Evolutionary conservation across 1,140 invertebrate species (phyloP).

Genomic region (Drosophila nebulosa): DNA sequence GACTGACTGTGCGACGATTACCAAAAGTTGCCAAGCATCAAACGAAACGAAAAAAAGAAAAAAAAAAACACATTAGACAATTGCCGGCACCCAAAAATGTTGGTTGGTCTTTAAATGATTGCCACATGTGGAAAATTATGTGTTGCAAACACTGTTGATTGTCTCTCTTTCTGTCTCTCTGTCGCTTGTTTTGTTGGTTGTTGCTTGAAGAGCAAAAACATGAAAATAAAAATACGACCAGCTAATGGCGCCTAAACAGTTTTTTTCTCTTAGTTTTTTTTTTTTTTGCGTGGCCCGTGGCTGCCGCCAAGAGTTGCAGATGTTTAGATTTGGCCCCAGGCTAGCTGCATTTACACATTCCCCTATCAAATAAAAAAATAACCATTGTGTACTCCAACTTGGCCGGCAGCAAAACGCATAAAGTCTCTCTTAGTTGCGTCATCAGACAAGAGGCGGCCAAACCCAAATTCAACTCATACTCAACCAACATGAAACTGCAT

Average conservation of each 20-base stretch:
- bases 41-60: constrained; percentile 48
- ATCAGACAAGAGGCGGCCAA: constrained; percentile 56
- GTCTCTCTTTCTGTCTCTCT: background rate
- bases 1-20: constrained; percentile 70
- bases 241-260: constrained; percentile 55
- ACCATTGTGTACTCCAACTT: constrained; percentile 33
- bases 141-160: constrained; percentile 50
- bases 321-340: constrained; percentile 42
- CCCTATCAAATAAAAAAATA: too few relatives aligned
- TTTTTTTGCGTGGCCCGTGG: constrained; percentile 31
- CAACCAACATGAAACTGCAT: constrained; percentile 69
- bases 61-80: constrained; percentile 63
- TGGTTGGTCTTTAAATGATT: constrained; percentile 38
- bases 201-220: constrained; percentile 27
- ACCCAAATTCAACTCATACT: constrained; percentile 27
- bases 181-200: constrained; percentile 19
- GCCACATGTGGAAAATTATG: constrained; percentile 62
- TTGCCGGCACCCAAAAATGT: constrained; percentile 37
- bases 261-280: too few relatives aligned
- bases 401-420: constrained; percentile 49
- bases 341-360: constrained; percentile 1
- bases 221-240: constrained; percentile 20
- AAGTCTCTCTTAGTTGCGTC: constrained; percentile 51
- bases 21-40: constrained; percentile 59
- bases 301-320: constrained; percentile 14